Conservation (phyloP, 2,113 vertebrate genomes). For the Syrrhaptes paradoxus region DNA sequence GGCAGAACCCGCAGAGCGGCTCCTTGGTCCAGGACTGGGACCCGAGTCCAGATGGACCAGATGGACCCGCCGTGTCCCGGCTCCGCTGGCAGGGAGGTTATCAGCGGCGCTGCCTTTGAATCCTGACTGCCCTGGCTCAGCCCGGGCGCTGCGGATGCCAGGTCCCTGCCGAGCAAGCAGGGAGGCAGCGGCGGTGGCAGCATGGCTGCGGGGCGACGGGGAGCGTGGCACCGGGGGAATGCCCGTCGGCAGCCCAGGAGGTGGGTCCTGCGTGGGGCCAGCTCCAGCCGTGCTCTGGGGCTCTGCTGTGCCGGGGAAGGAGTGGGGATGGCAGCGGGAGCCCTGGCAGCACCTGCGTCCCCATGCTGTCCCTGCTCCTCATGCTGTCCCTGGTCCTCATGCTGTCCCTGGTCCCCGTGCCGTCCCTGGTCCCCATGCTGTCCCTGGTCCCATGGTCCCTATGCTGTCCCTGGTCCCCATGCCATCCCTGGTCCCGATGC, state of each 20-base stretch:
- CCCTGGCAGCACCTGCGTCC: not conserved
- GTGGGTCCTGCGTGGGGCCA: fast-evolving
- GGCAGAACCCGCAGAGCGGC: fast-evolving
- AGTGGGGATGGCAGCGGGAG: not conserved
- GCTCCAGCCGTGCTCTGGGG: not conserved
- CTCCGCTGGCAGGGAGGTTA: not conserved
- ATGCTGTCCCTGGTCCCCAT: not conserved
- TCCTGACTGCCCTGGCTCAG: fast-evolving
- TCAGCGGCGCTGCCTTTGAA: not conserved
- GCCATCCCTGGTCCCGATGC: no score
- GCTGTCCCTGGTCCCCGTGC: not conserved
- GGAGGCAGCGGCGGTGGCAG: not conserved
- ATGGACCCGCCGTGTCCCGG: not conserved
- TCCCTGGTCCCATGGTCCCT: not conserved
- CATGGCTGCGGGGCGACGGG: not conserved
- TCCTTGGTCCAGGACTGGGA: not conserved
- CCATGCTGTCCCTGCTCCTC: not conserved
- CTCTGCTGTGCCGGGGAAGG: not conserved
- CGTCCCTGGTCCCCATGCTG: no score
- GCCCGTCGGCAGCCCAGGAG: fast-evolving
- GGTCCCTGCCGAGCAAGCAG: no score
- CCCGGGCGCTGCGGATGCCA: not conserved
- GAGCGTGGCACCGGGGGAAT: fast-evolving
- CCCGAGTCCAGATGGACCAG: not conserved
- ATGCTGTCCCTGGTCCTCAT: no score